phyloP scores from a whole-genome alignment of 2,797 vertebrate species.

The Corythornis leucogaster region DNA sequence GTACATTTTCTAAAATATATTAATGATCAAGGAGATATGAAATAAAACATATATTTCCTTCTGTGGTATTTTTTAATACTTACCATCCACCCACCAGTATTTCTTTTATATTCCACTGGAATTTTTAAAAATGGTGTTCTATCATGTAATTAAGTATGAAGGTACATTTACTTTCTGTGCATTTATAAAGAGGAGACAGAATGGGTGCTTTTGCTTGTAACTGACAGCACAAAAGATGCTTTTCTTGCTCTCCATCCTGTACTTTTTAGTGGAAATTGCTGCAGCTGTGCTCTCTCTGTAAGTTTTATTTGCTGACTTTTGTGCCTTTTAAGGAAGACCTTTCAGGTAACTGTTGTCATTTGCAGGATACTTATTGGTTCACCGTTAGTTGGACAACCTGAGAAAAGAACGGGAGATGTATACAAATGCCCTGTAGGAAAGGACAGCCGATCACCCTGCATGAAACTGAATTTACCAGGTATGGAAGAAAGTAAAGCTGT shows the following conservation, averaged over 20 bases:
- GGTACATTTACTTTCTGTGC: background rate
- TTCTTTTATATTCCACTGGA: background rate
- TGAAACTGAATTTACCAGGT: constrained; percentile 91
- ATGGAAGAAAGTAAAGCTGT: constrained; percentile 69
- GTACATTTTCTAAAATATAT: background rate
- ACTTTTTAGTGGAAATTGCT: background rate
- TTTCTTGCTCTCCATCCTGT: background rate
- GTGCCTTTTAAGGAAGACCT: background rate
- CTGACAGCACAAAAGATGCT: background rate
- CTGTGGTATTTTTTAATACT: background rate
- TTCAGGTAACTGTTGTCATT: constrained; percentile 27
- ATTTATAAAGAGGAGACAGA: background rate
- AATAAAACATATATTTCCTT: background rate
- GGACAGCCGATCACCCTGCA: constrained; percentile 76
- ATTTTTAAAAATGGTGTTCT: background rate
- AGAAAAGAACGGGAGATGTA: constrained; percentile 91
- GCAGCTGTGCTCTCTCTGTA: background rate
- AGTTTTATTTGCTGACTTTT: background rate
- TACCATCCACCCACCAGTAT: background rate
- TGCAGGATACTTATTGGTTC: constrained; percentile 96
- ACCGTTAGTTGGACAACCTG: constrained; percentile 90
- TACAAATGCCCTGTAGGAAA: constrained; percentile 92
- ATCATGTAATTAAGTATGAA: background rate
- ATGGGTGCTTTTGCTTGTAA: background rate
- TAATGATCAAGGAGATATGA: background rate